Percentiles rank a stretch among this genome's conserved stretches.
Evolutionary conservation across 2,888 invertebrate genomes (phyloP).

Genomic region (Drosophila neutralis): DNA sequence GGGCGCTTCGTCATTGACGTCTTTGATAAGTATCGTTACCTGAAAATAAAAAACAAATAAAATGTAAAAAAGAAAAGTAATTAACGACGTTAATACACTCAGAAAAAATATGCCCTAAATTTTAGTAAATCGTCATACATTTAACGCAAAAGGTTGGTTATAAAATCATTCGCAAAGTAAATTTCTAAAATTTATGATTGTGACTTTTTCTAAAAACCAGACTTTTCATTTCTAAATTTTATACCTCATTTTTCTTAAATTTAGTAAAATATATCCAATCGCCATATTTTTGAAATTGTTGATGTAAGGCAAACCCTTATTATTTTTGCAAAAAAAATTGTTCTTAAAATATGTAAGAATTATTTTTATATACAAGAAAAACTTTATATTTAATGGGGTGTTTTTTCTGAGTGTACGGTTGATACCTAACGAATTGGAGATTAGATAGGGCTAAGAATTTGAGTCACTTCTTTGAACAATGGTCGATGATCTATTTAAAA

Average conservation of each 20-base stretch:
- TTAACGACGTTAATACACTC: slow-evolving; percentile 4
- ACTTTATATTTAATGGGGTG: not conserved
- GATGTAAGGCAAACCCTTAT: not conserved
- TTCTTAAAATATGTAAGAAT: not conserved
- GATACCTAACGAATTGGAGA: slow-evolving; percentile 1
- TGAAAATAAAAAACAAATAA: slow-evolving; percentile 83
- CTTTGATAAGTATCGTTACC: slow-evolving; percentile 94
- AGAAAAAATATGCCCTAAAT: not conserved
- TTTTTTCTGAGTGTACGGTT: not conserved
- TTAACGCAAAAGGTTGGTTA: not conserved
- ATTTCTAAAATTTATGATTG: not conserved
- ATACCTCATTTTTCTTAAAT: too few species aligned
- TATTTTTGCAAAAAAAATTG: not conserved
- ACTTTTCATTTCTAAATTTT: not conserved
- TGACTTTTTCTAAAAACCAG: not conserved
- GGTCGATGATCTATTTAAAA: slow-evolving; percentile 29
- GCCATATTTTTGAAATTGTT: not conserved
- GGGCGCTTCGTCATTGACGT: slow-evolving; percentile 96
- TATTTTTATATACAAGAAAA: not conserved
- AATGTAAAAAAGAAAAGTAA: slow-evolving; percentile 18
- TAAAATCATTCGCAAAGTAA: not conserved
- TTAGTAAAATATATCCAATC: too few species aligned
- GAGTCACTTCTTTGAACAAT: slow-evolving; percentile 10
- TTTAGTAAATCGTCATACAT: not conserved
- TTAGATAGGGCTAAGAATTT: slow-evolving; percentile 13